Base-by-base conservation (phyloP, 2,797 vertebrate genomes). In the Graptemys geographica region DNA sequence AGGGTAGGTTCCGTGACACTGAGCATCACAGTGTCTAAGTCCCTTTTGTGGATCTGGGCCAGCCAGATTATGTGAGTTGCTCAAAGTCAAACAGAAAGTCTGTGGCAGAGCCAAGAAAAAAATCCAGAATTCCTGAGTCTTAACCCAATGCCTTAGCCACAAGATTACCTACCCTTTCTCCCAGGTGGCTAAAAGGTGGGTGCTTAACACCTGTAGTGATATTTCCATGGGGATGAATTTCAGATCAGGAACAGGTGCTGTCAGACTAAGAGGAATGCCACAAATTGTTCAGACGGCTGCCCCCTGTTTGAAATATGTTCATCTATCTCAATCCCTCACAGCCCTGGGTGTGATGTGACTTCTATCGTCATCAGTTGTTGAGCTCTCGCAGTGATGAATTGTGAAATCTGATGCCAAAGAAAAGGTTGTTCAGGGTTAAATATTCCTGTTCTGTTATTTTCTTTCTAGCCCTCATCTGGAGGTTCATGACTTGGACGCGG, bases 181-280 rank as follows among this genome's bases (percentile, higher is more conserved):
- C 5, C 5, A 72, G 37, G 69, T 41, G n/a, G 65, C 59, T 84
- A 78, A 31, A 81, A 90, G 76, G 79, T 84, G 85, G 51, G 59
- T n/a, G n/a, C 0, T 90, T 81, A 92, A 89, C 89, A 94, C 88
- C 56, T 62, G 69, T 74, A 91, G 84, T 41, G 87, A 41, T 74
- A 52, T 76, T 89, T 90, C 56, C 52, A 21, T 11, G 2, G 74
- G 49, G 52, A 76, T 95, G 89, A 88, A 87, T 76, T 86, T 83
- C 90, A 93, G 91, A 86, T 86, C 87, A 72, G n/a, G 79, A 88
- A 88, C 12, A 81, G 84, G 52, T 1, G 52, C 93, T 79, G 69
- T 88, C 90, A 86, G 44, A 74, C 59, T 59, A 88, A 94, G 62
- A 83, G 28, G 93, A 95, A 94, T 55, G 56, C 49, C 91, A 89